Percentiles rank a stretch among this genome's conserved stretches.
Conservation (phyloP, 2,888 invertebrate species). For the Watsonalla cultraria region DNA sequence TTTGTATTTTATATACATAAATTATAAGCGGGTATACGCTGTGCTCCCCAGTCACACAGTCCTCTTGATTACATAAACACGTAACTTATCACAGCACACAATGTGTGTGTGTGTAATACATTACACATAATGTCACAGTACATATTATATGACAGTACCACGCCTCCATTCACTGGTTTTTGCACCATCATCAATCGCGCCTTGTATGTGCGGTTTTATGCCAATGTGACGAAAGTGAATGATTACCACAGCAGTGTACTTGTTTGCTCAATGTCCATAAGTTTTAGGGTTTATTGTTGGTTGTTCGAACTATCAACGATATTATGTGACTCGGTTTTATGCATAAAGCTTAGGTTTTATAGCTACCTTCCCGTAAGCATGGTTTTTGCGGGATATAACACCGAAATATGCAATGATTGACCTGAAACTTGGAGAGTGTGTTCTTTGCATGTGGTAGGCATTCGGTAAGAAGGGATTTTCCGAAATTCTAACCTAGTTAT, state of each 20-base stretch:
- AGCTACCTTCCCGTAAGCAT: no score
- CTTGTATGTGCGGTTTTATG: neutral
- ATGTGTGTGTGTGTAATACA: neutral
- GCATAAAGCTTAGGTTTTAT: no score
- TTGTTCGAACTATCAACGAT: neutral
- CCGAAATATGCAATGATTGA: neutral
- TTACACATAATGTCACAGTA: neutral
- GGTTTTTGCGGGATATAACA: no score
- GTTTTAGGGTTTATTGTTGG: neutral
- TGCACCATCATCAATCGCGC: neutral
- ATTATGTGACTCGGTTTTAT: neutral
- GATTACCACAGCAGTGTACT: neutral
- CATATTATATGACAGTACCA: neutral
- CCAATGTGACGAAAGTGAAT: neutral
- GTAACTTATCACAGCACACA: neutral
- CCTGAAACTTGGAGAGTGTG: slow-evolving; percentile 1
- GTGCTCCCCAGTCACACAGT: no score
- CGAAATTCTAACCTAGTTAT: neutral
- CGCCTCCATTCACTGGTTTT: neutral
- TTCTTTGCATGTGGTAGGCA: neutral
- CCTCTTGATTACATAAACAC: neutral
- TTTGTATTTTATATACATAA: no score
- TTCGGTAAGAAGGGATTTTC: neutral
- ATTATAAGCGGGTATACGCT: no score
- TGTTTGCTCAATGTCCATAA: neutral